Conservation (phyloP, 2,888 invertebrate genomes). For the Stenolophus ochropezus region DNA sequence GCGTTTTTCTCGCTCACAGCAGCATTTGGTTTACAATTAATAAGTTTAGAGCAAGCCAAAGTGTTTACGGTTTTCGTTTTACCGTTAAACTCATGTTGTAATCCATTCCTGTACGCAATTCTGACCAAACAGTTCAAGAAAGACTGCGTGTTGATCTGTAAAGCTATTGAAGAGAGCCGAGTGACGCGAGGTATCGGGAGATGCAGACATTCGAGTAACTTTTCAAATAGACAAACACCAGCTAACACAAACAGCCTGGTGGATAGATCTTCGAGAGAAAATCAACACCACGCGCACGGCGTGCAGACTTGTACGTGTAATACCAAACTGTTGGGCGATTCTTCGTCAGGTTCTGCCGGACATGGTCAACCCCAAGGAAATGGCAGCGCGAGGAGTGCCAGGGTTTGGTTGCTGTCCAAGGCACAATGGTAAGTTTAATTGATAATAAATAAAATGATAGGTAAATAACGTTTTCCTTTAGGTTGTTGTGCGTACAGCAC, state of each 20-base stretch:
- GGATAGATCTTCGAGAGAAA: constrained; percentile 85
- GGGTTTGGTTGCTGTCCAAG: constrained; percentile 72
- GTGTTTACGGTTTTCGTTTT: constrained; percentile 96
- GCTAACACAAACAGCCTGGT: constrained; percentile 90
- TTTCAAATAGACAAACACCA: constrained; percentile 90
- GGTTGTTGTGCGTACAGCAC: constrained; percentile 47
- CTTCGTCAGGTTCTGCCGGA: constrained; percentile 71
- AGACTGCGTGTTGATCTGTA: constrained; percentile 96
- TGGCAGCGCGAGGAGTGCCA: constrained; percentile 68
- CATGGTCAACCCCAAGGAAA: constrained; percentile 67
- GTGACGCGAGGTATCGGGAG: constrained; percentile 91
- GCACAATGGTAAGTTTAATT: constrained; percentile 70
- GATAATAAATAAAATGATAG: constrained; percentile 70
- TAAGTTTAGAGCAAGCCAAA: constrained; percentile 96
- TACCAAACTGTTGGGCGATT: constrained; percentile 75
- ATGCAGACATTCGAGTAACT: constrained; percentile 90
- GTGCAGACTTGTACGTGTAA: constrained; percentile 78
- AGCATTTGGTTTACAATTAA: constrained; percentile 91
- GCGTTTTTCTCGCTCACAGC: constrained; percentile 96
- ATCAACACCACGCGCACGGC: constrained; percentile 76
- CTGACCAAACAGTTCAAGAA: constrained; percentile 98
- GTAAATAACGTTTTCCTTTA: not conserved
- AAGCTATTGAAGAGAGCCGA: constrained; percentile 95
- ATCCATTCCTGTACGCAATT: constrained; percentile 98
- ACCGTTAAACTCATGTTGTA: constrained; percentile 97